Evolutionary conservation across 1,140 invertebrate genomes (phyloP).

Genomic region (Manduca sexta): DNA sequence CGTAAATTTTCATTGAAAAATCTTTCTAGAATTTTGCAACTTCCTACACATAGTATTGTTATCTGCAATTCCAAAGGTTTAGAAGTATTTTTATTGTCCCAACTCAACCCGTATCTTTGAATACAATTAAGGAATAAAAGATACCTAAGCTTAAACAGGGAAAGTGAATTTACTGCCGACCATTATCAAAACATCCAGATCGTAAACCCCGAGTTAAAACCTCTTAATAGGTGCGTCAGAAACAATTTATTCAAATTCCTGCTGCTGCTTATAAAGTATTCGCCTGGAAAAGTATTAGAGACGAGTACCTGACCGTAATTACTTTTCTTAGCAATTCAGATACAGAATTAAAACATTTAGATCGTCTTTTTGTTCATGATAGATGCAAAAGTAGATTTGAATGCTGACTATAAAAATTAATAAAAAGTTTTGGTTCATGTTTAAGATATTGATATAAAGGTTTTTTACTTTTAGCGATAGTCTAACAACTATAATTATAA

Average conservation of each 20-base stretch:
- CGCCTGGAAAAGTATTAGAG: conserved; percentile 12
- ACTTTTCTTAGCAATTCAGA: background rate
- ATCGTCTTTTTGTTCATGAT: too few relatives aligned
- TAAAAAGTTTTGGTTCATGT: too few relatives aligned
- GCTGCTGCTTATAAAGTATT: conserved; percentile 22
- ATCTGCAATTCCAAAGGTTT: background rate
- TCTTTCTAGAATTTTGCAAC: too few relatives aligned
- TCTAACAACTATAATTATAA: too few relatives aligned
- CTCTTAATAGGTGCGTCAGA: conserved; percentile 32
- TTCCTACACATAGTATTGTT: background rate
- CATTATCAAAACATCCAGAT: conserved; percentile 36
- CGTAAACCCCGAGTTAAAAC: conserved; percentile 34
- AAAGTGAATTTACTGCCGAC: conserved; percentile 33
- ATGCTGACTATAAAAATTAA: too few relatives aligned
- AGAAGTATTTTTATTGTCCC: background rate
- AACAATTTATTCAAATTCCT: conserved; percentile 37
- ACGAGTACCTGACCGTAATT: conserved; percentile 8
- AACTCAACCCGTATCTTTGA: conserved; percentile 2
- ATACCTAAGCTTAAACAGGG: conserved; percentile 26
- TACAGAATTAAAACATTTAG: too few relatives aligned
- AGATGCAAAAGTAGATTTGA: too few relatives aligned
- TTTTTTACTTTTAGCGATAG: too few relatives aligned
- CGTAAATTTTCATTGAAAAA: too few relatives aligned
- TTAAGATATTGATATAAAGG: too few relatives aligned
- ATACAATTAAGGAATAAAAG: conserved; percentile 25